Percentiles rank a stretch among this genome's conserved stretches.
Conservation (phyloP, 2,888 invertebrate species). For the Prosopocoilus inquinatus region DNA sequence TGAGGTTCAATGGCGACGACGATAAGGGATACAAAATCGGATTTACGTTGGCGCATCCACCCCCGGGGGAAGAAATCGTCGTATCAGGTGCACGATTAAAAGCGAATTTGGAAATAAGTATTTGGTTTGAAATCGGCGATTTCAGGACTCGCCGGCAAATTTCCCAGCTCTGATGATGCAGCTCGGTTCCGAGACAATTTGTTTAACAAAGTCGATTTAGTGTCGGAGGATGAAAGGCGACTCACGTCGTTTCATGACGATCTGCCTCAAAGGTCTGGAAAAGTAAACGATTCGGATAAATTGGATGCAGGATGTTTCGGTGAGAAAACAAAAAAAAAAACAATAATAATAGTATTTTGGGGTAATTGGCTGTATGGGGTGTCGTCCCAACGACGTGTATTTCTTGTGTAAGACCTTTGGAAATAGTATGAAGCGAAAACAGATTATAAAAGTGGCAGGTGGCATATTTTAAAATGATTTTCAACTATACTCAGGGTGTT, state of each 20-base stretch:
- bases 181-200: conserved; percentile 68
- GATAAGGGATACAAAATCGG: background rate
- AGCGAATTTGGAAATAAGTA: too few relatives aligned
- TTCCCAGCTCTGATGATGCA: conserved; percentile 76
- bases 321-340: conserved; percentile 25
- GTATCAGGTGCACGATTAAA: conserved; percentile 54
- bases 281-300: conserved; percentile 55
- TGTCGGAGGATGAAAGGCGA: conserved; percentile 74
- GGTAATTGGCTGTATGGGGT: too few relatives aligned
- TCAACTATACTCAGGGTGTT: too few relatives aligned
- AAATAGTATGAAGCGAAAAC: too few relatives aligned
- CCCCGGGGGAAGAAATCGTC: conserved; percentile 61
- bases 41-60: background rate
- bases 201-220: conserved; percentile 77
- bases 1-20: too few relatives aligned
- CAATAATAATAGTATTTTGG: too few relatives aligned
- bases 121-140: background rate
- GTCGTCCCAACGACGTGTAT: too few relatives aligned
- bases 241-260: conserved; percentile 68
- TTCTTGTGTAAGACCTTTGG: too few relatives aligned
- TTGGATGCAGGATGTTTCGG: conserved; percentile 60
- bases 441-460: too few relatives aligned
- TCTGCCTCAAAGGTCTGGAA: conserved; percentile 64
- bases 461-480: too few relatives aligned
- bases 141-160: conserved; percentile 61